phyloP scores from a whole-genome alignment of 2,888 invertebrate genomes.

The Meiosimyza decipiens region DNA sequence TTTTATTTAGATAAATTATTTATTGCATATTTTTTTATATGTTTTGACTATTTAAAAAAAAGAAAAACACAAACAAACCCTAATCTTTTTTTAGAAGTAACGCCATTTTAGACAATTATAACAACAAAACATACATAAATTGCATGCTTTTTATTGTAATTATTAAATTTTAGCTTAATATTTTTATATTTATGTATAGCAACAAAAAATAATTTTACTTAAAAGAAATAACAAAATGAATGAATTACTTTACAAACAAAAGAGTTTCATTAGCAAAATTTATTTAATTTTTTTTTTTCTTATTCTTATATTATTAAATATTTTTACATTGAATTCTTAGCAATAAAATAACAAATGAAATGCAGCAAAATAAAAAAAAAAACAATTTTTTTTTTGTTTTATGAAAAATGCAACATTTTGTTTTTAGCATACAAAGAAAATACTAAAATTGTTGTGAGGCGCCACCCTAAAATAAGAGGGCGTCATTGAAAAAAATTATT shows the following conservation, averaged over 20 bases:
- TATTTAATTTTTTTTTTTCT: too few relatives aligned
- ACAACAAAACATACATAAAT: background rate
- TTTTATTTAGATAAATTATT: constrained; percentile 5
- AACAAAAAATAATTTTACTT: too few relatives aligned
- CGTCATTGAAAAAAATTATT: constrained; percentile 13
- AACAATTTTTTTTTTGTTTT: background rate
- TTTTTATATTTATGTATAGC: too few relatives aligned
- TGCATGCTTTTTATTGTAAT: constrained; percentile 16
- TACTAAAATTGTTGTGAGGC: constrained; percentile 30
- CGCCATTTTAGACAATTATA: too few relatives aligned
- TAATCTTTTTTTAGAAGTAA: too few relatives aligned
- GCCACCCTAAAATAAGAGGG: constrained; percentile 2
- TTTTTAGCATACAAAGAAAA: constrained; percentile 5
- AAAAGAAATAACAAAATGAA: too few relatives aligned
- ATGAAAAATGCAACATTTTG: background rate
- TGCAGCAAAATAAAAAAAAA: background rate
- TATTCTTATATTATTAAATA: constrained; percentile 3
- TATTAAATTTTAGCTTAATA: background rate
- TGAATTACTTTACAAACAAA: too few relatives aligned
- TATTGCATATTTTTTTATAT: background rate
- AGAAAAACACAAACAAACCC: background rate
- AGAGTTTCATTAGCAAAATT: too few relatives aligned
- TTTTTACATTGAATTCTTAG: constrained; percentile 9
- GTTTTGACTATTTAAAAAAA: background rate
- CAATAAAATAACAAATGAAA: constrained; percentile 18